Evolutionary conservation across 2,113 vertebrate genomes (phyloP).

Genomic region (Ivindomyrus marchei): DNA sequence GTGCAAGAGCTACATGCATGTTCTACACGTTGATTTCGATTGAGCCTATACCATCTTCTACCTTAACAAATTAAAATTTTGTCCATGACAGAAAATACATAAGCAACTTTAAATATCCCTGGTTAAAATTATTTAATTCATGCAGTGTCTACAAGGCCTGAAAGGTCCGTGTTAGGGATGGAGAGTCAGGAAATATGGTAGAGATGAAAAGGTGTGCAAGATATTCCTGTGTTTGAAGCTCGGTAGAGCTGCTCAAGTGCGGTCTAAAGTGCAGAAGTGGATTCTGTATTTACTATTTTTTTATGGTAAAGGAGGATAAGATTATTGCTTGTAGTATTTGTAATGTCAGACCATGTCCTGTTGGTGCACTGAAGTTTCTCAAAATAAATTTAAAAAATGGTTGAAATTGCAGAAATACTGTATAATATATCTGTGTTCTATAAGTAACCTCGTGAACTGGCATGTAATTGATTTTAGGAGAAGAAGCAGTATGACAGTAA

Average conservation of each 20-base stretch:
- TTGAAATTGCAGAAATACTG: not conserved
- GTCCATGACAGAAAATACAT: not conserved
- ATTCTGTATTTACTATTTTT: not conserved
- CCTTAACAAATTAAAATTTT: not conserved
- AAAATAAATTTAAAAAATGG: not conserved
- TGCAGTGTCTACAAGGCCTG: not conserved
- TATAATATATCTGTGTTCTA: not conserved
- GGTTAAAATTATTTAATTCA: too few species aligned
- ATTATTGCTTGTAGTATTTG: not conserved
- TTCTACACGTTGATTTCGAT: not conserved
- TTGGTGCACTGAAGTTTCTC: not conserved
- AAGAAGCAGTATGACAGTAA: not conserved
- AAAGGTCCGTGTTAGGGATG: not conserved
- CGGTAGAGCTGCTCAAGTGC: not conserved
- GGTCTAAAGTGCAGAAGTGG: not conserved
- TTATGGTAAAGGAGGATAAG: not conserved
- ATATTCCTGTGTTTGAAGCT: not conserved
- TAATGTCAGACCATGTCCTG: not conserved
- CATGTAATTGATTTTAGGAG: not conserved
- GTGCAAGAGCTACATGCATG: not conserved
- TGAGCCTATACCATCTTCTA: not conserved
- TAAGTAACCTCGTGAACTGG: not conserved
- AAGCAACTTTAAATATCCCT: not conserved
- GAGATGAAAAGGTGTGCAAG: not conserved
- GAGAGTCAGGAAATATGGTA: not conserved